Base-by-base conservation (phyloP, 2,888 invertebrate species). In the Agrenia bidenticulata region DNA sequence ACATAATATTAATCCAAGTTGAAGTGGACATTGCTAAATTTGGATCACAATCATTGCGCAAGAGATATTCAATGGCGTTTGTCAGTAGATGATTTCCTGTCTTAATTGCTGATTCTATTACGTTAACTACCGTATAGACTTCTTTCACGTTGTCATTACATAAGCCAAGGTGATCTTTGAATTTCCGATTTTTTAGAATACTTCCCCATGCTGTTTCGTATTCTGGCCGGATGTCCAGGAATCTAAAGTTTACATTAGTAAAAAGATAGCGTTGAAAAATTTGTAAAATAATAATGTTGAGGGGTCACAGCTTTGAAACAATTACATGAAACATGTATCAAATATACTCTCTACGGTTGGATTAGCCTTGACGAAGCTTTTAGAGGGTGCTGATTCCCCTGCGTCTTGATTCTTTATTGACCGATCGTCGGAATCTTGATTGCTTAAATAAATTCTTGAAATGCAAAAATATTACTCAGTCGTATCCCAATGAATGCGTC, bases 221-320 rank as follows among this genome's bases (percentile, higher is more conserved):
- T 21, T 51, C 51, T 24, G 24, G 23, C 23, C 51, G 9, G 23
- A 26, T 21, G 23, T 51, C 51, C 9, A 11, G 9, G 19, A 51
- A 51, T 51, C 51, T 51, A 51, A 26, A 51, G n/a, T 21, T 59
- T 54, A 66, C 41, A 39, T 19, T 23, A 62, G n/a, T n/a, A n/a
- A n/a, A n/a, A n/a, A 53, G 15, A 59, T 66, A 1, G 62, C 4
- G 26, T 66, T 66, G 37, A 32, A 60, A 41, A 41, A 54, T 13
- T 39, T 49, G 5, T 32, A 32, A 32, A 32, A 32, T 32, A 32
- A 32, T n/a, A n/a, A n/a, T n/a, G n/a, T n/a, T n/a, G n/a, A n/a
- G n/a, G n/a, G n/a, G n/a, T n/a, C n/a, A n/a, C n/a, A n/a, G n/a
- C n/a, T 32, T 32, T 32, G 32, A 32, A 11, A 7, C 11, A 32